Evolutionary conservation across 2,888 invertebrate genomes (phyloP), one percentile per base, ranked within the genome.

Genomic region (Phengaris alcon): DNA sequence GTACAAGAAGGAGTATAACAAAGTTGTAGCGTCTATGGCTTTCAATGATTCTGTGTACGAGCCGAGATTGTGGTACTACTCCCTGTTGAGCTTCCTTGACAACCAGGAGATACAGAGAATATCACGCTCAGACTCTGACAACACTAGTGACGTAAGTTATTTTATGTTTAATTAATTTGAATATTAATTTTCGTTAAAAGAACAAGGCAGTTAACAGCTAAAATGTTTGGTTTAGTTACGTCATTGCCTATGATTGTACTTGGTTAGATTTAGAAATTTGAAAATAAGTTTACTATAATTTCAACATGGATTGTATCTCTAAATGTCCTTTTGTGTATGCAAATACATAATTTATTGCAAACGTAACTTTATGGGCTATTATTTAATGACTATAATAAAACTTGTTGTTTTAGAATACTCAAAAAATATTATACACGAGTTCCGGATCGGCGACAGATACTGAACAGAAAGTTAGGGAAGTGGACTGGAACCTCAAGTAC

Each of bases 1-100:
- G 15, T 74, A 76, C 68, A 74, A 69, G 48, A 74, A 77, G 73
- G 78, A 78, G 68, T 55, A 77, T 57, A 77, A 77, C 68, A 77
- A 77, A 70, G 76, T 74, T 46, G 51, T 74, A 70, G 69, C 76
- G 12, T 75, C 73, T 48, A 76, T 69, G 48, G 68, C 73, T 6
- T 68, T 68, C 48, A 73, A 68, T 68, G 73, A 75, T 35, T 68
- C 73, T 68, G 73, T 75, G 12, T 76, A 75, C 69, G 75, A 75
- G 68, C 75, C 76, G 22, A 57, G 75, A 75, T 68, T 76, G 68
- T 76, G 76, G 76, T 76, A 76, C 51, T 76, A 75, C 68, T n/a
- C 68, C 13, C 68, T 75, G 55, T 73, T 76, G 68, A 55, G 68
- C 55, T 76, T 76, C 57, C 68, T 76, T 7, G 75, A 75, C 64